phyloP scores from a whole-genome alignment of 1,140 invertebrate genomes.

The Brachionus manjavacas region DNA sequence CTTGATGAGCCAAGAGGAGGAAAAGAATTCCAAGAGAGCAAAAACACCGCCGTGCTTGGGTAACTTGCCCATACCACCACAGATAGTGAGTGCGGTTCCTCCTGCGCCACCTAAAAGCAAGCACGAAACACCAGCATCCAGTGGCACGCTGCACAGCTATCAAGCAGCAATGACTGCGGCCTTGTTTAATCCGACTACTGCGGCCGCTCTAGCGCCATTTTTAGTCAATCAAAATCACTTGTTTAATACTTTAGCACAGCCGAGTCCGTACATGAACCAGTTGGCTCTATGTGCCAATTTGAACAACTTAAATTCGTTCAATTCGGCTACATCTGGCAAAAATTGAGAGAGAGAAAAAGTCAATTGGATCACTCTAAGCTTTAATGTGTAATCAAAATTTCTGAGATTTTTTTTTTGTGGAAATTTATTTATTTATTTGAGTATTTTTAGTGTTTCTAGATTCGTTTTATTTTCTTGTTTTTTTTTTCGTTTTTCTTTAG shows the following conservation, averaged over 20 bases:
- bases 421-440: conserved; percentile 31
- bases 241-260: background rate
- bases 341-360: background rate
- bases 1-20: background rate
- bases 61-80: conserved; percentile 39
- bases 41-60: conserved; percentile 35
- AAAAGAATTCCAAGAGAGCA: background rate
- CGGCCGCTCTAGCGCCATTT: conserved; percentile 11
- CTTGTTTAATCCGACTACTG: conserved; percentile 19
- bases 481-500: background rate
- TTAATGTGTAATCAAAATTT: background rate
- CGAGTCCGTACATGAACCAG: background rate
- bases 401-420: background rate
- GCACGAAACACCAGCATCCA: background rate
- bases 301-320: background rate
- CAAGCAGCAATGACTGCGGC: conserved; percentile 2
- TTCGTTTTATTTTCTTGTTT: background rate
- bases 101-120: background rate
- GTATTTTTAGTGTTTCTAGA: background rate
- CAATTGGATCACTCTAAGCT: background rate
- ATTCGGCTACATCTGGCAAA: conserved; percentile 17
- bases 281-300: conserved; percentile 25
- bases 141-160: background rate
- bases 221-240: conserved; percentile 7
- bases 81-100: conserved; percentile 13